Evolutionary conservation across 2,888 invertebrate genomes (phyloP).

Genomic region (Kuschelorhynchus macadamiae): DNA sequence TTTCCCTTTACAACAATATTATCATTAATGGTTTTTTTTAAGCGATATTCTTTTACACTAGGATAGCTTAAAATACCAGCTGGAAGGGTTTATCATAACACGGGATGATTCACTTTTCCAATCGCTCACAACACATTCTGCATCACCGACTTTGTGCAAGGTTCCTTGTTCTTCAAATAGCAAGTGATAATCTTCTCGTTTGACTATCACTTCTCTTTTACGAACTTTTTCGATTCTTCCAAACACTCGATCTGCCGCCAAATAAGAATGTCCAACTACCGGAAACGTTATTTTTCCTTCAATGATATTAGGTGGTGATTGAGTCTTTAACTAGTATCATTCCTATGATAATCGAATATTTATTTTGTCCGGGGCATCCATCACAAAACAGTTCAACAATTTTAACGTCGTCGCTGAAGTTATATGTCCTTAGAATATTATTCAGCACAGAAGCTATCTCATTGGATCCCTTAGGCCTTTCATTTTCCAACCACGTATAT

Average conservation of each 20-base stretch:
- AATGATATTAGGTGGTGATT: background rate
- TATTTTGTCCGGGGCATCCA: no score
- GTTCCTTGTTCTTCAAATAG: no score
- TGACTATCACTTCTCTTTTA: no score
- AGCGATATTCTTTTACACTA: background rate
- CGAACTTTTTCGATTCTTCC: no score
- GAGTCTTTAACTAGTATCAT: no score
- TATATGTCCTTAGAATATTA: background rate
- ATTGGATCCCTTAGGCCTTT: background rate
- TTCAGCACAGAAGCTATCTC: background rate
- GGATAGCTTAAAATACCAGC: background rate
- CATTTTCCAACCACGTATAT: background rate
- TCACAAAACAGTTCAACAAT: background rate
- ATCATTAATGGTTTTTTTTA: background rate
- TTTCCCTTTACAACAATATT: background rate
- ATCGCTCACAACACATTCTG: background rate
- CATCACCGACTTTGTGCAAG: no score
- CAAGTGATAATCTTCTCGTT: no score
- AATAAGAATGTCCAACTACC: background rate
- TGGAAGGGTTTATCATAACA: background rate
- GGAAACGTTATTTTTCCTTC: background rate
- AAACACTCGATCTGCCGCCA: background rate
- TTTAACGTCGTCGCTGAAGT: background rate
- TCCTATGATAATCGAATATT: no score
- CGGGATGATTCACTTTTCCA: constrained; percentile 6